Conservation (phyloP, 2,888 invertebrate species). For the Drosophila mercatorum region DNA sequence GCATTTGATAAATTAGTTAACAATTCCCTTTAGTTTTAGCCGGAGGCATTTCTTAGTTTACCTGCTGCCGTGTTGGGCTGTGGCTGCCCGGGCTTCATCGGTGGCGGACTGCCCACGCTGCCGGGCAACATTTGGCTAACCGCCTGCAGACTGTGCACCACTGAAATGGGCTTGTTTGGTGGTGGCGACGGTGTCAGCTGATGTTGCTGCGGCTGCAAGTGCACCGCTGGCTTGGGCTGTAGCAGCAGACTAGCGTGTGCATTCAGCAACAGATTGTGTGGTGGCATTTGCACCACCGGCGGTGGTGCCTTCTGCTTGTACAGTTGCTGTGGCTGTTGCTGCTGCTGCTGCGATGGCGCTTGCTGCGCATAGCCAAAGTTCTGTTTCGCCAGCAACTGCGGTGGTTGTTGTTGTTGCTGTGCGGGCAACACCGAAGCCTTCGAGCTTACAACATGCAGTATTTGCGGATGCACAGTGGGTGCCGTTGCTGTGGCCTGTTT, state of each 20-base stretch:
- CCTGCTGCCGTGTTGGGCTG: slow-evolving; percentile 84
- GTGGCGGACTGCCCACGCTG: slow-evolving; percentile 87
- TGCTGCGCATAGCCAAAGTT: slow-evolving; percentile 59
- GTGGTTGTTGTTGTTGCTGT: slow-evolving; percentile 35
- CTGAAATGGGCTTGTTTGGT: slow-evolving; percentile 81
- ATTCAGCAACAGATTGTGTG: slow-evolving; percentile 78
- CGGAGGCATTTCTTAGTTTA: slow-evolving; percentile 47
- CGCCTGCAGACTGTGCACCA: slow-evolving; percentile 76
- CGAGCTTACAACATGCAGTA: slow-evolving; percentile 81
- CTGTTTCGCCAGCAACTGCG: slow-evolving; percentile 53
- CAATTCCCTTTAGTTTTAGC: no score
- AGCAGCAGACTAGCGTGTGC: slow-evolving; percentile 71
- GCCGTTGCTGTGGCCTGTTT: slow-evolving; percentile 71
- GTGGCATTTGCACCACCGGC: slow-evolving; percentile 60
- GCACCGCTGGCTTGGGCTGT: slow-evolving; percentile 73
- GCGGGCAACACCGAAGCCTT: slow-evolving; percentile 70
- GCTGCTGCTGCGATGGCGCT: slow-evolving; percentile 46
- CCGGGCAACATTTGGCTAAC: slow-evolving; percentile 84
- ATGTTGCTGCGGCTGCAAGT: slow-evolving; percentile 80
- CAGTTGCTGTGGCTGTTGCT: slow-evolving; percentile 67
- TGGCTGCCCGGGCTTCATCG: slow-evolving; percentile 77
- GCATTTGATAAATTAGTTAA: neutral
- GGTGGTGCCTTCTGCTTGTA: slow-evolving; percentile 68
- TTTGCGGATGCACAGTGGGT: slow-evolving; percentile 62
- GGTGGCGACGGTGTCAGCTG: slow-evolving; percentile 81